Base-by-base conservation (phyloP, 2,888 invertebrate species). In the Camptogramma bilineatum region DNA sequence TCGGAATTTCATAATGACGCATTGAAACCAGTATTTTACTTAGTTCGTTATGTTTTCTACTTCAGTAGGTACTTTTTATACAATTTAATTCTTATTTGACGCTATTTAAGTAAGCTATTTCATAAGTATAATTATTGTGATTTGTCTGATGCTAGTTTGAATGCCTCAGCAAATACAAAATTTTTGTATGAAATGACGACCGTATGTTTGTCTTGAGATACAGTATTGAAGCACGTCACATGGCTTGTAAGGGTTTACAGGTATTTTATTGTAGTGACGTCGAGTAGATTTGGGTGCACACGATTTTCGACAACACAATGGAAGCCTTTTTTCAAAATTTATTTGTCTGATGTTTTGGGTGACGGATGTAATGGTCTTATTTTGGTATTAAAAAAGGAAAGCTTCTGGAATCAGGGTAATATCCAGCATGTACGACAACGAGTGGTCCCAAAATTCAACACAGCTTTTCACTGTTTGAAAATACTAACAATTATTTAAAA, bases 221-320 rank as follows among this genome's bases (percentile, higher is more conserved):
- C 74, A 71, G 73, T 76, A 72, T 80, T 73, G 62, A 68, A 79
- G 86, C 88, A 88, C 86, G 84, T 78, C 76, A 77, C 76, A 70
- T 75, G 62, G 88, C 87, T 87, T 87, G 64, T 72, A 77, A 69
- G 78, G 78, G 77, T 73, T 56, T 58, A 56, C 55, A 59, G 78
- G 78, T 77, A 73, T 46, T 19, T 47, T 47, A 52, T 69, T 79
- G 82, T 87, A 86, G 86, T 82, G 80, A 78, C 73, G 80, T 81
- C 76, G 64, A 67, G 66, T 69, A 70, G 74, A 61, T 76, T 64
- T 76, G 78, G 82, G 77, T 78, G 82, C 81, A 83, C 84, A 71
- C 73, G 52, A 16, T 28, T 73, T 73, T 74, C 68, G 71, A 75
- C 64, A 76, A 78, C 70, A 70, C 61, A 58, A 53, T 46, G 54